Percentiles rank a stretch among this genome's conserved stretches.
Conservation (phyloP, 2,113 vertebrate genomes). For the Syrrhaptes paradoxus region DNA sequence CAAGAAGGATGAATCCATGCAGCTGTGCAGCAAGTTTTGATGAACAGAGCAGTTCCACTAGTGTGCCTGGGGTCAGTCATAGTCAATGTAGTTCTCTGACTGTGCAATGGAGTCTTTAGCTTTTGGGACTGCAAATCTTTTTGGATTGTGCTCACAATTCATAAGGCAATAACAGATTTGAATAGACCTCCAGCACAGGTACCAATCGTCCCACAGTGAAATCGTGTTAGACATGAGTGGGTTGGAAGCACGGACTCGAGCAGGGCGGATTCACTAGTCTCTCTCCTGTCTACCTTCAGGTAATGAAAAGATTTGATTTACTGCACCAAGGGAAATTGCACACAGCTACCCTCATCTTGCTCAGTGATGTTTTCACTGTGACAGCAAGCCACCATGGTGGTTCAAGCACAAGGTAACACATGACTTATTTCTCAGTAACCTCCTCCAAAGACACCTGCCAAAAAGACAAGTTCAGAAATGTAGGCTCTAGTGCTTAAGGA, state of each 20-base stretch:
- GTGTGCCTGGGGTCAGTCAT: background rate
- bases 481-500: background rate
- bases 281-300: background rate
- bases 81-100: background rate
- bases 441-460: conserved; percentile 20
- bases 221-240: background rate
- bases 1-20: background rate
- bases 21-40: background rate
- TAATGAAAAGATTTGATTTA: conserved; percentile 38
- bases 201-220: background rate
- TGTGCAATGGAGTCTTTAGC: background rate
- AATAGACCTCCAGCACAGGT: background rate
- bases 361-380: background rate
- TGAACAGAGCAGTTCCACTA: background rate
- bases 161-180: background rate
- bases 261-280: background rate
- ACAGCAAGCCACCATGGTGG: background rate
- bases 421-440: background rate
- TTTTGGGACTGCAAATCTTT: background rate
- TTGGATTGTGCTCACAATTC: background rate
- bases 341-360: background rate
- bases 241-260: background rate
- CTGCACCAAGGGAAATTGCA: background rate
- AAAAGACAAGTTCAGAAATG: background rate
- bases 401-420: background rate